Evolutionary conservation across 2,797 vertebrate species (phyloP).

Genomic region (Salarias fasciatus): DNA sequence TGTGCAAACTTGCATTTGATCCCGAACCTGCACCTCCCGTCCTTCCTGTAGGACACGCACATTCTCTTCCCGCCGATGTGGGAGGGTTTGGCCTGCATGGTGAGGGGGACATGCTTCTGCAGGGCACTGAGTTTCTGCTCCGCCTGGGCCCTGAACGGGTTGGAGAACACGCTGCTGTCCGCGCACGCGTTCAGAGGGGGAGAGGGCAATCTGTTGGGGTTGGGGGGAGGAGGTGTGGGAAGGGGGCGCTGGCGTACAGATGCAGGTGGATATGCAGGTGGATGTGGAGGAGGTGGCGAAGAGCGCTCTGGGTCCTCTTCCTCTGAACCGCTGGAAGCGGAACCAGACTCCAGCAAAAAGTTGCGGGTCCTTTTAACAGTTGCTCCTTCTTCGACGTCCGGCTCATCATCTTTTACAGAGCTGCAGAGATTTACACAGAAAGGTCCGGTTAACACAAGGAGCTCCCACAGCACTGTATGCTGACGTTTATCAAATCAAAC

Average conservation of each 20-base stretch:
- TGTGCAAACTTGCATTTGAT: conserved; percentile 87
- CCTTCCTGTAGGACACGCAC: conserved; percentile 83
- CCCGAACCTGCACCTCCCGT: conserved; percentile 85
- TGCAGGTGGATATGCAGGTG: conserved; percentile 6
- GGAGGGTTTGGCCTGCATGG: conserved; percentile 77
- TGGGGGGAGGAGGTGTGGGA: too few relatives aligned
- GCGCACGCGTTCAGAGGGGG: conserved; percentile 67
- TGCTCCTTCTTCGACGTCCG: conserved; percentile 5
- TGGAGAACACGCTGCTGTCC: conserved; percentile 82
- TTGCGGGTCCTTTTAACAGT: conserved; percentile 65
- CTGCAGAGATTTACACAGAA: conserved; percentile 21
- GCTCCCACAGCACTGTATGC: too few relatives aligned
- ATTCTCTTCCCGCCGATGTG: conserved; percentile 81
- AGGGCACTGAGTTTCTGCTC: conserved; percentile 80
- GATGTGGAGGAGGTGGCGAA: background rate
- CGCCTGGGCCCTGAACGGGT: conserved; percentile 83
- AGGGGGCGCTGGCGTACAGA: too few relatives aligned
- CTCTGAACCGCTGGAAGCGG: conserved; percentile 76
- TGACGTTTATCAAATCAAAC: too few relatives aligned
- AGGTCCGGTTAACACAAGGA: too few relatives aligned
- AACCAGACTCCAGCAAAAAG: conserved; percentile 78
- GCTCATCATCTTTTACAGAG: conserved; percentile 2
- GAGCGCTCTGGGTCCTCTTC: conserved; percentile 42
- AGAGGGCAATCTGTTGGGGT: conserved; percentile 68
- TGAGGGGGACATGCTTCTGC: conserved; percentile 87